phyloP scores from a whole-genome alignment of 2,113 vertebrate species.

The Silurus meridionalis region DNA sequence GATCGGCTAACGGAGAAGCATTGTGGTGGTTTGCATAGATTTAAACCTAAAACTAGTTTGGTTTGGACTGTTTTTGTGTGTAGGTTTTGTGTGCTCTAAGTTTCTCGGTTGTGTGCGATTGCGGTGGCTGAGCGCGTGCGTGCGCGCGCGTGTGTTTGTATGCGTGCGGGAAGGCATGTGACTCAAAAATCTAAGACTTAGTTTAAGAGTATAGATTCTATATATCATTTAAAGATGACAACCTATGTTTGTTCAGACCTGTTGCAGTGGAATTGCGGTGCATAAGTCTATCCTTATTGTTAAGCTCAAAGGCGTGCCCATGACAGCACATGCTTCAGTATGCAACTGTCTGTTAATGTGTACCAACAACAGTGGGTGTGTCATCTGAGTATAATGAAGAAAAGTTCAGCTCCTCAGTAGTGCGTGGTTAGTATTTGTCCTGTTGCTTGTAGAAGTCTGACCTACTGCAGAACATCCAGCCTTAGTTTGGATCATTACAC shows the following conservation, averaged over 20 bases:
- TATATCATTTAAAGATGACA: not conserved
- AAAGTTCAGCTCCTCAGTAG: not conserved
- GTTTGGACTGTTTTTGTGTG: not conserved
- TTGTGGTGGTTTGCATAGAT: no score
- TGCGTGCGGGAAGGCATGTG: not conserved
- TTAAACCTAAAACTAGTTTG: not conserved
- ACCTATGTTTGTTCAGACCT: not conserved
- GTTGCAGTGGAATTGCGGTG: not conserved
- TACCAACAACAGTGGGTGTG: conserved; percentile 40
- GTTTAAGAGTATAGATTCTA: not conserved
- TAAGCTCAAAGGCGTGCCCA: not conserved
- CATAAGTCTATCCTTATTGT: not conserved
- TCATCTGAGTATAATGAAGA: conserved; percentile 9
- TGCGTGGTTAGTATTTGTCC: not conserved
- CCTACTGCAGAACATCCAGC: no score
- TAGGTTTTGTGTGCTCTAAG: not conserved
- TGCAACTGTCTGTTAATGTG: not conserved
- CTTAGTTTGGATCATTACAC: not conserved
- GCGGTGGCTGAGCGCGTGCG: not conserved
- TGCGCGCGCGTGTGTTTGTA: not conserved
- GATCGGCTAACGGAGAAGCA: not conserved
- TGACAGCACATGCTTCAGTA: not conserved
- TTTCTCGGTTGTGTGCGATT: not conserved
- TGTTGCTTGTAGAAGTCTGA: not conserved
- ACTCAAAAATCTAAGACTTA: not conserved